phyloP scores from a whole-genome alignment of 2,888 invertebrate genomes.

The Epinotia nisella region DNA sequence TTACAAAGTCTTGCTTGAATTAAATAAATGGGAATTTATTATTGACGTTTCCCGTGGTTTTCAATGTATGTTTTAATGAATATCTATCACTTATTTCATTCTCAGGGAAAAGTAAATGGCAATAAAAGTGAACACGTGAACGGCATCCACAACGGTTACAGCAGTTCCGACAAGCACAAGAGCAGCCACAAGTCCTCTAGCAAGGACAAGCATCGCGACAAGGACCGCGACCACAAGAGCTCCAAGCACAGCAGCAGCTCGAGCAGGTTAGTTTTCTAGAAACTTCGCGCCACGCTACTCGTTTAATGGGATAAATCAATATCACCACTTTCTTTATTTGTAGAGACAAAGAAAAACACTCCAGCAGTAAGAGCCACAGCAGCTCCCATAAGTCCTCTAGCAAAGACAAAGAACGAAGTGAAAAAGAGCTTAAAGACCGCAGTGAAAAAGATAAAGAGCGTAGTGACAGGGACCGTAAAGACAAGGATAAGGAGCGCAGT shows the following conservation, averaged over 20 bases:
- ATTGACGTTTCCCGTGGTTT: neutral
- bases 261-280: slow-evolving; percentile 79
- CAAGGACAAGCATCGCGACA: slow-evolving; percentile 88
- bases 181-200: slow-evolving; percentile 88
- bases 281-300: slow-evolving; percentile 56
- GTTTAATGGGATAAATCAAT: slow-evolving; percentile 41
- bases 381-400: slow-evolving; percentile 83
- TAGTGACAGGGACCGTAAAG: slow-evolving; percentile 61
- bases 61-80: slow-evolving; percentile 27
- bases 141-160: slow-evolving; percentile 92
- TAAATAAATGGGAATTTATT: slow-evolving; percentile 1
- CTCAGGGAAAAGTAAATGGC: slow-evolving; percentile 82
- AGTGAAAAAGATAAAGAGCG: slow-evolving; percentile 71
- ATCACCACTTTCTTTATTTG: slow-evolving; percentile 42
- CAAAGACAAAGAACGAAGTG: slow-evolving; percentile 73
- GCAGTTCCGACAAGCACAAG: slow-evolving; percentile 82
- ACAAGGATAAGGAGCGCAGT: slow-evolving; percentile 68
- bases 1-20: neutral
- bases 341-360: slow-evolving; percentile 82
- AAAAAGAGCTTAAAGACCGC: slow-evolving; percentile 64
- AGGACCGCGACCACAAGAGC: slow-evolving; percentile 86
- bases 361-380: slow-evolving; percentile 82
- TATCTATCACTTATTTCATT: slow-evolving; percentile 49
- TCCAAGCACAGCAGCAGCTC: slow-evolving; percentile 81
- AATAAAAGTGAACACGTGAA: slow-evolving; percentile 88